Evolutionary conservation across 2,888 invertebrate species (phyloP), one percentile per base, ranked within the genome.

Genomic region (Melinaea menophilus): DNA sequence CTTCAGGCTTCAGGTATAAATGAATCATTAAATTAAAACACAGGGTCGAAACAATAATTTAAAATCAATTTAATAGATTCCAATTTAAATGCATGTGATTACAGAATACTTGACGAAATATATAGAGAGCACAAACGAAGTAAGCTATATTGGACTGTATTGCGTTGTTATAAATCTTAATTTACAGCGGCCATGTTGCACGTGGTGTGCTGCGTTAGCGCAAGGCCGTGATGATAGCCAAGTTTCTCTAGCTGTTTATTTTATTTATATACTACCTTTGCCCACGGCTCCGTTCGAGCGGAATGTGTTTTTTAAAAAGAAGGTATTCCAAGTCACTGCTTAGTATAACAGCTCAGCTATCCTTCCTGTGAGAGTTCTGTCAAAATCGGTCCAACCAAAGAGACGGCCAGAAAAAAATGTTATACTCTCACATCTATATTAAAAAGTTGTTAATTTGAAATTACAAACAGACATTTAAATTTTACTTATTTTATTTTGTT

Each of bases 221-320:
- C 66, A 68, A 70, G 70, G 70, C 64, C 67, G 47, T 35, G 48
- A 31, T 51, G 63, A 41, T 60, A 64, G 68, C 69, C 70, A 70
- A 70, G 70, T 67, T 67, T 70, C 66, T 60, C 67, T 63, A 62
- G 59, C 61, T 41, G 58, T 55, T 51, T 34, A 34, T 47, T 47
- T 54, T 31, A 7, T 51, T 12, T 55, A 46, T n/a, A 55, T 35
- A 64, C 47, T 63, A 62, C 61, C 61, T 59, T 54, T 65, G 58
- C 65, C 62, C 66, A 62, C 65, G 5, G 31, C 51, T 22, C 22
- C 22, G 22, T 22, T 22, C 22, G 22, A 22, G 22, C 22, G 22
- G 22, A 22, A 22, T 22, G 22, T 22, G 22, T 22, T 22, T 22
- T 22, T 22, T 22, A 22, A 22, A 22, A 22, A 1, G 22, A 22